phyloP scores from a whole-genome alignment of 2,888 invertebrate genomes.

The Deroplatys truncata region DNA sequence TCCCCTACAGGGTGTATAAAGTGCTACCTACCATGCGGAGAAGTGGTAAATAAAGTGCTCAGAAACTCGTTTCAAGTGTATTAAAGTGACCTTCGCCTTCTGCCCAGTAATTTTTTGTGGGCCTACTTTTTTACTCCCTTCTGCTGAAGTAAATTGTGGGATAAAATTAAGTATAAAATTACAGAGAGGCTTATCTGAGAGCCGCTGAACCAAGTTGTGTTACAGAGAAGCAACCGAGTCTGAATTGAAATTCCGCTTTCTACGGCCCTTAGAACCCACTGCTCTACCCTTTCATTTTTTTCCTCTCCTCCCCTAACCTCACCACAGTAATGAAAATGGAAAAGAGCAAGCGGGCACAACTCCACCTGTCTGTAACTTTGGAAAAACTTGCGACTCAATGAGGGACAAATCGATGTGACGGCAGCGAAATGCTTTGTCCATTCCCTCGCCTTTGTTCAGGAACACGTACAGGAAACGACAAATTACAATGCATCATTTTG shows the following conservation, averaged over 20 bases:
- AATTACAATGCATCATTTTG: background rate
- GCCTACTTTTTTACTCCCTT: too few species aligned
- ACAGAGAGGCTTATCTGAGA: background rate
- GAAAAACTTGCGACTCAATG: background rate
- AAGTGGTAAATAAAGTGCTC: too few species aligned
- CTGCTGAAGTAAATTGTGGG: background rate
- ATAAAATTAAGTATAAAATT: background rate
- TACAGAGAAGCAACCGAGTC: background rate
- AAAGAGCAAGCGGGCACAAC: background rate
- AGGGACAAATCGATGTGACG: background rate
- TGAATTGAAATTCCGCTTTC: background rate
- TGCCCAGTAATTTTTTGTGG: too few species aligned
- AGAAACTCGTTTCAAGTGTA: too few species aligned
- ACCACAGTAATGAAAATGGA: background rate
- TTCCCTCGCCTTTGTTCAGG: background rate
- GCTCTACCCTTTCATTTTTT: background rate
- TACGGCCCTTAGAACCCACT: background rate
- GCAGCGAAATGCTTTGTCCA: background rate
- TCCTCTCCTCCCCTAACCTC: background rate
- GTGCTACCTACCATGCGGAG: too few species aligned
- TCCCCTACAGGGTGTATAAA: too few species aligned
- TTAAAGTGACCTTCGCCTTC: too few species aligned
- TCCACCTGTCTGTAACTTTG: background rate
- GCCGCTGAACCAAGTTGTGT: background rate
- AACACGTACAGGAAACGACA: background rate